phyloP scores from a whole-genome alignment of 2,797 vertebrate genomes.

The Oceanodroma leucorhoa region DNA sequence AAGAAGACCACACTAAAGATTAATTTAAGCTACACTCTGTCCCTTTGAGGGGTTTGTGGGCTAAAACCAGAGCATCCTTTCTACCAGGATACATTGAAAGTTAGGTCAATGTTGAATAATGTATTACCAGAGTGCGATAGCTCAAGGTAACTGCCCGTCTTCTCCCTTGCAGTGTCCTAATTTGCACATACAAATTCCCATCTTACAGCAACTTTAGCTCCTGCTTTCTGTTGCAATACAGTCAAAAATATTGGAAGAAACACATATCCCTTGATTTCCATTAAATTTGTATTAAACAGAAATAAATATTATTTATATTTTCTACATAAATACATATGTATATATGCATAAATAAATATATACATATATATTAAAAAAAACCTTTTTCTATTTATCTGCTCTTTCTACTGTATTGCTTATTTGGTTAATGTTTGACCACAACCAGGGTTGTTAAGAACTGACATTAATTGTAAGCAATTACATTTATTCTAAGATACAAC shows the following conservation, averaged over 20 bases:
- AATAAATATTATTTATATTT: neutral
- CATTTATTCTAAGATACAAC: conserved; percentile 34
- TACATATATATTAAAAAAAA: neutral
- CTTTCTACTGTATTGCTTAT: neutral
- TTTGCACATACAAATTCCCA: neutral
- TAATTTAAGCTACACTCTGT: neutral
- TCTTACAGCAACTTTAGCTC: neutral
- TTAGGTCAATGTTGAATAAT: neutral
- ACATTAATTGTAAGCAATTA: neutral
- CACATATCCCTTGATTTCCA: neutral
- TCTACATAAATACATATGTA: conserved; percentile 6
- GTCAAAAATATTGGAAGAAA: neutral
- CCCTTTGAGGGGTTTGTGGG: neutral
- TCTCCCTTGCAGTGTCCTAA: neutral
- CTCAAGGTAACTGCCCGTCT: neutral
- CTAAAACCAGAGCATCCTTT: neutral
- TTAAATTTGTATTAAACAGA: neutral
- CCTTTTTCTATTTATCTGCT: neutral
- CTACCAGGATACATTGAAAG: neutral
- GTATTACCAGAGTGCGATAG: neutral
- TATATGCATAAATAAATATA: neutral
- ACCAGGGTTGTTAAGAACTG: neutral
- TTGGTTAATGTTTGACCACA: neutral
- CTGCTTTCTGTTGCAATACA: neutral
- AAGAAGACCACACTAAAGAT: neutral